Evolutionary conservation across 2,113 vertebrate genomes (phyloP), one percentile per base, ranked within the genome.

Genomic region (Mystacornis crossleyi): DNA sequence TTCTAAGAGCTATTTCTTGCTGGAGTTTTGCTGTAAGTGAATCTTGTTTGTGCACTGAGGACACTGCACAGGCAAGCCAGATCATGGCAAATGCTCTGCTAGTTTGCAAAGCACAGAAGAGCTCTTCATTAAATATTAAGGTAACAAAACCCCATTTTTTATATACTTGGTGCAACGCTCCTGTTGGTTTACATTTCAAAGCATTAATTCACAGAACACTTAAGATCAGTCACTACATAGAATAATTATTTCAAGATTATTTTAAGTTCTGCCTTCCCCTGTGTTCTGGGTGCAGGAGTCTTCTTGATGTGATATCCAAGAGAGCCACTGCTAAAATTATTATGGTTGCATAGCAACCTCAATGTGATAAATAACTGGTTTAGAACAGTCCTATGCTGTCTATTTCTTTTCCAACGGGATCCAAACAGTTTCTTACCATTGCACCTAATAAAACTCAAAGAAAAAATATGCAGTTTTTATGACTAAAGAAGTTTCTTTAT

Each of bases 401-500:
- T 60, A 36, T 89, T 94, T 82, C 33, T 79, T 85, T 61, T 50
- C 18, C 24, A 90, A 42, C 18, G 65, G 53, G 18, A 92, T 34
- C 23, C 18, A 15, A 69, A 55, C 9, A 71, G 54, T 61, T 86
- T 88, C 47, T 45, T 82, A 80, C 6, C 24, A 86, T 45, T 86
- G 62, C 47, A 95, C 48, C n/a, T 75, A 80, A 75, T 70, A 77
- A 50, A 86, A 77, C 62, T 58, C 29, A 93, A 90, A 53, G 91
- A 93, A 89, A 85, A 58, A 47, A 77, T 43, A 86, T 74, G 47
- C 60, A n/a, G 28, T 73, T 69, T 95, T 93, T 81, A 87, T 62
- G 31, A 82, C 75, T 94, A 93, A 85, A 75, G 73, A 91, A 4
- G 31, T 73, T 81, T 81, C 51, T 96, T 95, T 93, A 96, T 91